phyloP scores from a whole-genome alignment of 2,113 vertebrate species.

The Balaenoptera acutorostrata region DNA sequence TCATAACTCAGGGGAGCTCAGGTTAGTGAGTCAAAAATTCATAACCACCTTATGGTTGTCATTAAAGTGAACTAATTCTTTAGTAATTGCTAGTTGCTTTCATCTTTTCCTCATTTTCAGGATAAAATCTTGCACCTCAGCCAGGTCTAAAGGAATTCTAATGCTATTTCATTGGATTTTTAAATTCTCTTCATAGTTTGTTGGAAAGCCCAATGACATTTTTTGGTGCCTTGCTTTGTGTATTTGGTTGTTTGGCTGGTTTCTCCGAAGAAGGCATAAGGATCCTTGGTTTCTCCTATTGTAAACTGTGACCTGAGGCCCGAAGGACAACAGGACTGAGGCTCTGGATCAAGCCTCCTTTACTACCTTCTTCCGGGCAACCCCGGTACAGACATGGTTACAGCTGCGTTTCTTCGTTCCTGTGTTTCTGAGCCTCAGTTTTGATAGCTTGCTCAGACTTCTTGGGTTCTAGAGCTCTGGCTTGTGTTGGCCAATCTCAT shows the following conservation, averaged over 20 bases:
- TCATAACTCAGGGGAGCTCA: neutral
- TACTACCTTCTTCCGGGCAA: neutral
- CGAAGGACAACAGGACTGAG: neutral
- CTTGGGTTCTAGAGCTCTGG: neutral
- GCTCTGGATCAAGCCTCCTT: neutral
- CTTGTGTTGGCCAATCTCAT: neutral
- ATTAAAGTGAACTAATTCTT: neutral
- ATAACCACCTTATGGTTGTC: neutral
- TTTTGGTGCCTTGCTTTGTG: neutral
- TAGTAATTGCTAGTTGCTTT: neutral
- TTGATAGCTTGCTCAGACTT: neutral
- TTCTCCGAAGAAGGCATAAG: neutral
- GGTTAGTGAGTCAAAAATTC: constrained; percentile 20
- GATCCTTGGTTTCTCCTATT: neutral
- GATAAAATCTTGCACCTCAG: neutral
- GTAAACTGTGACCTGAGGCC: neutral
- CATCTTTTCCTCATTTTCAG: neutral
- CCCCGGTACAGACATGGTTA: neutral
- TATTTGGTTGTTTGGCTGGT: neutral
- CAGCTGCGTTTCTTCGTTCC: neutral
- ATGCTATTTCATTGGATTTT: neutral
- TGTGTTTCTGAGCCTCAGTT: neutral
- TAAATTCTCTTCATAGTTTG: neutral
- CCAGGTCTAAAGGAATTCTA: neutral
- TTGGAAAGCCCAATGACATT: neutral